Conservation (phyloP, 2,888 invertebrate genomes). For the Omphaloscelis lunosa region DNA sequence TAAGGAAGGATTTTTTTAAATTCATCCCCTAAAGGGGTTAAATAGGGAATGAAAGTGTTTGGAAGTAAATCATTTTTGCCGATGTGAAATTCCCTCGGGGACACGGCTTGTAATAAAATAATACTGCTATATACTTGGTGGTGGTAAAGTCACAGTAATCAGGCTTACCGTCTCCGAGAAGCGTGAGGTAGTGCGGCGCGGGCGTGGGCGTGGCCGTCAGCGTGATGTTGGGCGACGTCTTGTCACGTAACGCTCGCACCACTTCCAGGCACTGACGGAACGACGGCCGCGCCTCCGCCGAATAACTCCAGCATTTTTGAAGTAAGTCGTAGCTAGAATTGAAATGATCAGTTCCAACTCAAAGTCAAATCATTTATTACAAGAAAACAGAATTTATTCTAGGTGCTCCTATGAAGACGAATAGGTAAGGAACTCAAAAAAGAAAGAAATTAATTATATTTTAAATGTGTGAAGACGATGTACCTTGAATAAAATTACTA, state of each 20-base stretch:
- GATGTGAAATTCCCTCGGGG: too few species aligned
- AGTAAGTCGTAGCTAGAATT: conserved; percentile 95
- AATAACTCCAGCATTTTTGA: conserved; percentile 96
- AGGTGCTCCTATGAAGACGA: too few species aligned
- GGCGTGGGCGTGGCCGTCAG: conserved; percentile 81
- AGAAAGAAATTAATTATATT: too few species aligned
- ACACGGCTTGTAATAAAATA: not conserved
- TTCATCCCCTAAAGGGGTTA: not conserved
- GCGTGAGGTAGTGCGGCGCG: conserved; percentile 85
- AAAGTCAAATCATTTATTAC: not conserved
- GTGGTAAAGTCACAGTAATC: not conserved
- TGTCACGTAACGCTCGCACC: conserved; percentile 85
- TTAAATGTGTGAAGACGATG: not conserved
- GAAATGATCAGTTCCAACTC: not conserved
- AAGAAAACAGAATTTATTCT: too few species aligned
- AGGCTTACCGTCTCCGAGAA: conserved; percentile 84
- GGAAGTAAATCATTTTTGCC: not conserved
- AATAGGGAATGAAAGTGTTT: not conserved
- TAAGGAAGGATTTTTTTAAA: not conserved
- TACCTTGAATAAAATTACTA: not conserved
- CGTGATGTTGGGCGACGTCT: conserved; percentile 79
- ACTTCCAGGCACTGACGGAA: conserved; percentile 95
- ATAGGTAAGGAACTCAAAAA: too few species aligned
- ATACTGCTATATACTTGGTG: not conserved
- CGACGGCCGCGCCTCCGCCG: conserved; percentile 95